These are phyloP conservation scores for Abramis brama DNA, from an alignment of 2,113 vertebrate genomes.

Conservation along the genomic window DNA sequence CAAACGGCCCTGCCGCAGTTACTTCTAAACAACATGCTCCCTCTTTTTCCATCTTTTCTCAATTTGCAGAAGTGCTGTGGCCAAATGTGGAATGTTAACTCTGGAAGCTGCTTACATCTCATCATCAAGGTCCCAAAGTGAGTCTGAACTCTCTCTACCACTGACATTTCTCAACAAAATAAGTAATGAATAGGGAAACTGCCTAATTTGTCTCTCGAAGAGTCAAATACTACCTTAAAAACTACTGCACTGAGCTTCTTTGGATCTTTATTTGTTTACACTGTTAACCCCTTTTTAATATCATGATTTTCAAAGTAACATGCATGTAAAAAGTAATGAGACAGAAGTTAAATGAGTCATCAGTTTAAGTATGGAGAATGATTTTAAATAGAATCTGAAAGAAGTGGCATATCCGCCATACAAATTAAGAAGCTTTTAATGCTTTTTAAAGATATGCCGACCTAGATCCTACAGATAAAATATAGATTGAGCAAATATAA, in stretches of 20 bases:
- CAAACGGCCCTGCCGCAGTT: not conserved
- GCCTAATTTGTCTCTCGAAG: not conserved
- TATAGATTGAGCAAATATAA: not conserved
- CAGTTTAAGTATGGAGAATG: no score
- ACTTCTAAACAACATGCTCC: slow-evolving; percentile 8
- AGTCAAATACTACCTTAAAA: not conserved
- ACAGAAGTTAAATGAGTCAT: not conserved
- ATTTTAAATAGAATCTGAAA: no score
- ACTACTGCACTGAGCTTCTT: not conserved
- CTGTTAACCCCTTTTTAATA: no score
- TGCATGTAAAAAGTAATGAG: not conserved
- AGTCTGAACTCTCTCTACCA: slow-evolving; percentile 17
- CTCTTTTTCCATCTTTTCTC: slow-evolving; percentile 18
- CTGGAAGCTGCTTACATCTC: not conserved
- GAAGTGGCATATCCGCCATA: not conserved
- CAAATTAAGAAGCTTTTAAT: no score
- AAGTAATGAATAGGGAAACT: not conserved
- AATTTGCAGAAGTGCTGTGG: slow-evolving; percentile 21
- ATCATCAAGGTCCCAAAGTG: not conserved
- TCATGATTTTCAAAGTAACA: not conserved
- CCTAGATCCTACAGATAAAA: not conserved
- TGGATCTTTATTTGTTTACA: not conserved
- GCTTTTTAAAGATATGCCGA: no score
- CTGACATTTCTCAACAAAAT: not conserved
- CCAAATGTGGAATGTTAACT: slow-evolving; percentile 4